Evolutionary conservation across 2,888 invertebrate species (phyloP), one percentile per base, ranked within the genome.

Genomic region (Acleris holmiana): DNA sequence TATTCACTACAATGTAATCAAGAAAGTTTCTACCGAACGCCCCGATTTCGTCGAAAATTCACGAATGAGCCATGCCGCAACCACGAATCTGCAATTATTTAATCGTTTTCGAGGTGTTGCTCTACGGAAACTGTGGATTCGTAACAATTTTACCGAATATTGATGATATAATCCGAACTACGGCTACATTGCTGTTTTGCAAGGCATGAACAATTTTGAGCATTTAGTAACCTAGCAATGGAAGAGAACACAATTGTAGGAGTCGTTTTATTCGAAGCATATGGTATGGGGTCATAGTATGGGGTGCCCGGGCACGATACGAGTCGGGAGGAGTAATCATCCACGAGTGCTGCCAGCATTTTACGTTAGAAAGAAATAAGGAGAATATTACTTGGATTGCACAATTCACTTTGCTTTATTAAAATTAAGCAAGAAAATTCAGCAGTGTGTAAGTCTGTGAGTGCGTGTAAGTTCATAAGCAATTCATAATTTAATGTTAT

Each of bases 51-150:
- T 77, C 70, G 80, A 80, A 86, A 86, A 84, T 86, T 86, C 78
- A 83, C 84, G 80, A 86, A 85, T 80, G 77, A 82, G 77, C 82
- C 76, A 71, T 76, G 69, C 79, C 73, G 75, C 79, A 80, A 85
- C 85, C 85, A 78, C 84, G 84, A 83, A 80, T 85, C 85, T 86
- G 82, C 85, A 85, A 86, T 89, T 87, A 89, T 89, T 89, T 87
- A 84, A 88, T 86, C 86, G 86, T 86, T 86, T 87, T 85, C 76
- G 84, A 87, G 83, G 85, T 88, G 85, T 86, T 86, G 77, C 82
- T 84, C 78, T 72, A 80, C 83, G 84, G 83, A 86, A 85, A 86
- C 84, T 80, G 82, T 73, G 80, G 77, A 79, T 76, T 78, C 73
- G 76, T 79, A 80, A 78, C 74, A 76, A 76, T 77, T 78, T 79